phyloP scores from a whole-genome alignment of 2,113 vertebrate species.

The Centropus bengalensis region DNA sequence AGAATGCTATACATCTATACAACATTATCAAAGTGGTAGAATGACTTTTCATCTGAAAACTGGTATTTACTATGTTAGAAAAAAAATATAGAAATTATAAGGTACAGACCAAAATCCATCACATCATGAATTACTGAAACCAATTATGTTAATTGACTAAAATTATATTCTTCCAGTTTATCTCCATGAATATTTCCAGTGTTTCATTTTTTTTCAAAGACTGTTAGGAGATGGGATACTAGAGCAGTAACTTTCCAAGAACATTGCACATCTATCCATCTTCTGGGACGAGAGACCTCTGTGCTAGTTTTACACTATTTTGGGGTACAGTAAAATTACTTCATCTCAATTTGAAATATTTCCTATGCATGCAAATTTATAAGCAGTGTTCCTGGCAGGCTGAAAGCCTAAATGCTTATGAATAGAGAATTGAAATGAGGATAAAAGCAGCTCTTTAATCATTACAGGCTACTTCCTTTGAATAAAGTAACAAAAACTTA shows the following conservation, averaged over 20 bases:
- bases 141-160: background rate
- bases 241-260: background rate
- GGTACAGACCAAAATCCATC: background rate
- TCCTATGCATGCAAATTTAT: background rate
- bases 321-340: background rate
- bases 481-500: background rate
- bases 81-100: background rate
- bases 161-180: background rate
- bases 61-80: background rate
- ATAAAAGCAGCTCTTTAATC: background rate
- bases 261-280: background rate
- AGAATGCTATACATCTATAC: rapidly evolving
- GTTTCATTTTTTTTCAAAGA: background rate
- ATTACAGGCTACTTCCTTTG: background rate
- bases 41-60: background rate
- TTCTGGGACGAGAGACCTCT: conserved; percentile 17
- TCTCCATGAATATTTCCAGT: background rate
- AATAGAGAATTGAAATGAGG: background rate
- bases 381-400: background rate
- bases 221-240: background rate
- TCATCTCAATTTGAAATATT: conserved; percentile 10
- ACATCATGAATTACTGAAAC: background rate
- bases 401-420: background rate
- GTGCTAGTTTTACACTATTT: conserved; percentile 13
- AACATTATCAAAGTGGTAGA: rapidly evolving